Base-by-base conservation (phyloP, 2,797 vertebrate genomes). In the Adrianichthys oophorus region DNA sequence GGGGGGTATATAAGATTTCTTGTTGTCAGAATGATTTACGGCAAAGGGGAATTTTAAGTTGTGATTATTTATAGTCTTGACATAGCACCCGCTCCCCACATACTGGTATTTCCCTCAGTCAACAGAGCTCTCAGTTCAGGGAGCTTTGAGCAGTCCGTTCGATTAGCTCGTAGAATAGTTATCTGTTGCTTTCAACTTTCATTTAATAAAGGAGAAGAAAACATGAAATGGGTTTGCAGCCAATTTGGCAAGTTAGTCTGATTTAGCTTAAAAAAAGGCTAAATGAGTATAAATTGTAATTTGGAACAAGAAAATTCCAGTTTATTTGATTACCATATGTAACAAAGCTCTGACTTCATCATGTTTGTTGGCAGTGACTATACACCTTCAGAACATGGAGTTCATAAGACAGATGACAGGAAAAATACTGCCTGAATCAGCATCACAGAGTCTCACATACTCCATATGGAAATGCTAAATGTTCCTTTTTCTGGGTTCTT, bases 51-150 rank as follows among this genome's bases (percentile, higher is more conserved):
- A 70, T 73, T 88, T 77, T 79, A 80, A 85, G 56, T 78, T 75
- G 82, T 76, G 84, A 90, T 90, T 89, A 87, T 89, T 89, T 88
- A 86, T 86, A 84, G 82, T 81, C 74, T 56, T 87, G 83, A 87
- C 87, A 85, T 83, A 83, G 82, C 85, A 85, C 82, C 79, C 81
- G 80, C 79, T 85, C 80, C 79, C 77, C 82, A 84, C 80, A 83
- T 87, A 73, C 79, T 86, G 86, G 84, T 79, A 89, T 91, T 92
- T 91, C 89, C 89, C 80, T 89, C 42, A 69, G 85, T 89, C 86
- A 90, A 90, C 90, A 90, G 59, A 81, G 63, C 77, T 70, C 67
- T 90, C 32, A 12, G 89, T 89, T 90, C 90, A 82, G 77, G 84
- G 66, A 86, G 85, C 83, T 87, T 89, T 89, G 80, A 68, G 63